These are phyloP conservation scores for Camponotus pennsylvanicus DNA, from an alignment of 1,140 invertebrate genomes.

Conservation along the genomic window DNA sequence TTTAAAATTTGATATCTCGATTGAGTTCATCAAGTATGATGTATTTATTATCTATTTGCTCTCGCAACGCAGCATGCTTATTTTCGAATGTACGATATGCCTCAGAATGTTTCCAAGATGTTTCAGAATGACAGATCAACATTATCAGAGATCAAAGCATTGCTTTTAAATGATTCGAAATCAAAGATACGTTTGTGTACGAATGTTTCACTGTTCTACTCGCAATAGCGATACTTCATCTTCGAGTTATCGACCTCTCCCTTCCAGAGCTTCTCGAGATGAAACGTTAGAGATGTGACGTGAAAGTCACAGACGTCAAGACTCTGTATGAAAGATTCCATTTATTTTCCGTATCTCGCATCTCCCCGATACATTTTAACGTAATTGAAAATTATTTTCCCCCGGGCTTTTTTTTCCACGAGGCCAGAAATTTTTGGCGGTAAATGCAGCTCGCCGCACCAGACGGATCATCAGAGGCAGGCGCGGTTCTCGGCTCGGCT, in stretches of 20 bases:
- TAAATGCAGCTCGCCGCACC: slow-evolving; percentile 22
- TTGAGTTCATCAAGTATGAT: neutral
- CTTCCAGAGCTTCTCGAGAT: neutral
- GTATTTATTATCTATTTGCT: neutral
- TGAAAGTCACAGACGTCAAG: neutral
- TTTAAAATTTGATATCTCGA: slow-evolving; percentile 15
- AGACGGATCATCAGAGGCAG: slow-evolving; percentile 1
- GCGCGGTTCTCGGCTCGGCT: slow-evolving; percentile 45
- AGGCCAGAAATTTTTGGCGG: slow-evolving; percentile 34
- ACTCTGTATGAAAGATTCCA: neutral
- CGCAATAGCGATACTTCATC: neutral
- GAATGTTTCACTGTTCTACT: neutral
- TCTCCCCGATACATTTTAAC: too few species aligned
- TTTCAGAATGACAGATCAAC: slow-evolving; percentile 9
- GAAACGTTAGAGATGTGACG: neutral
- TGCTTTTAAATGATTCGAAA: neutral
- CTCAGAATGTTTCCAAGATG: too few species aligned
- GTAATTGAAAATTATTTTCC: neutral
- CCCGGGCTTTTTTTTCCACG: neutral
- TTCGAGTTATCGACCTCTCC: slow-evolving; percentile 33
- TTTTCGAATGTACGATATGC: neutral
- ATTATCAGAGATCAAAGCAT: neutral
- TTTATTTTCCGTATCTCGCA: too few species aligned
- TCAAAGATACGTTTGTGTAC: neutral
- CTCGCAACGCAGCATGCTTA: neutral